A percentile compares a stretch with the other conserved stretches of the same genome.
These are phyloP conservation scores for Pilophorus perplexus DNA, from an alignment of 2,888 invertebrate species.

Conservation along the genomic window DNA sequence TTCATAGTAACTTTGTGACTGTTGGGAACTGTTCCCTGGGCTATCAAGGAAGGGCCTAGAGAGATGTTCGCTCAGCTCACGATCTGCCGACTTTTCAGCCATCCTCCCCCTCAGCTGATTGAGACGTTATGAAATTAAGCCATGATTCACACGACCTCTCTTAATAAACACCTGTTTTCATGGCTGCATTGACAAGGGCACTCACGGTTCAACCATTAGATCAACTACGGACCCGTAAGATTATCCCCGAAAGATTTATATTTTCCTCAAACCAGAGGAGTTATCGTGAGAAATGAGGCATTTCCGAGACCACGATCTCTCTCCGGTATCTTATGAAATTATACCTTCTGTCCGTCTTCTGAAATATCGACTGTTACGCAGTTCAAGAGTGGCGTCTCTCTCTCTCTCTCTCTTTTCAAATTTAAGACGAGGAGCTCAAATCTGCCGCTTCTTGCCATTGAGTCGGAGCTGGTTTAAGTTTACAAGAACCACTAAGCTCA, in stretches of 20 bases:
- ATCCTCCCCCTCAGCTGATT: constrained; percentile 28
- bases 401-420: too few species aligned
- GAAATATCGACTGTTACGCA: constrained; percentile 20
- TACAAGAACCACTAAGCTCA: too few species aligned
- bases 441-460: too few species aligned
- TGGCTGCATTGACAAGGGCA: constrained; percentile 27
- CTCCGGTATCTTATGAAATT: constrained; percentile 21
- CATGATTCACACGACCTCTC: constrained; percentile 37
- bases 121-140: constrained; percentile 38
- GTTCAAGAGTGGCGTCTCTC: constrained; percentile 11
- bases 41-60: too few species aligned
- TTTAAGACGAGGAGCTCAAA: constrained; percentile 19
- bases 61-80: constrained; percentile 29
- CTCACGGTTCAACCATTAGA: constrained; percentile 36
- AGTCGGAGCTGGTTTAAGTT: too few species aligned
- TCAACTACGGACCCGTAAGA: constrained; percentile 28
- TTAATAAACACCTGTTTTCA: constrained; percentile 36
- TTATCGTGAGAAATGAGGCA: constrained; percentile 35
- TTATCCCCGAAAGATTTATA: constrained; percentile 28
- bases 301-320: constrained; percentile 26
- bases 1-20: too few species aligned
- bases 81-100: constrained; percentile 34
- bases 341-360: constrained; percentile 12
- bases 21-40: too few species aligned
- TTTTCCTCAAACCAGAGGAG: neutral